Base-by-base conservation (phyloP, 2,888 invertebrate species). In the Chromoteleia sp. region DNA sequence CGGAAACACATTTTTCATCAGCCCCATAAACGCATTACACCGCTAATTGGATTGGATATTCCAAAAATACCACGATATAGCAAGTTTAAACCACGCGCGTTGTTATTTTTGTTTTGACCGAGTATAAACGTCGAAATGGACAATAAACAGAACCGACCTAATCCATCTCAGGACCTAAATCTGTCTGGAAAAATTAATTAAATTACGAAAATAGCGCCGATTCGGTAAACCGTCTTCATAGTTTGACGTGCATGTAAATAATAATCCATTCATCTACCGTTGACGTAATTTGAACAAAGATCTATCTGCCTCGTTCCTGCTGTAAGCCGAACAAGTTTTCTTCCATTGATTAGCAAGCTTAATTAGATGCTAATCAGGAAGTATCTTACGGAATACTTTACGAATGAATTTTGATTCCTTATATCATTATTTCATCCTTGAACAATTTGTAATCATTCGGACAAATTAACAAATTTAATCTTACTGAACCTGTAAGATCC, bases 311-410 rank as follows among this genome's bases (percentile, higher is more conserved):
- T 43, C 15, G 43, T 10, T 73, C 7, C 25, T 30, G 10, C 19
- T 52, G 14, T 10, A 29, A 50, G 29, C 58, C 19, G 17, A 61
- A 59, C 59, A 71, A 61, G 71, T 73, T 73, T 73, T 41, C 61
- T 52, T 73, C 19, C 43, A 52, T 61, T 73, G 71, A 73, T 73
- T 73, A 73, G 41, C 61, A 73, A 73, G 21, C 71, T 73, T 61
- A 52, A 73, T 73, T 61, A 73, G 61, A 52, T 73, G 59, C 52
- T 73, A 52, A 73, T 73, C 61, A 41, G 65, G 12, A 73, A 71
- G 30, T 59, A 36, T 48, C 58, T 70, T 36, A 45, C 21, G 21
- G 48, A 56, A n/a, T 54, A 19, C 50, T 43, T 56, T 33, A 48
- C 7, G 30, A 68, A 54, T 56, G 48, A 56, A 70, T 58, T 70